Base-by-base conservation (phyloP, 2,113 vertebrate species). In the Pipra filicauda region DNA sequence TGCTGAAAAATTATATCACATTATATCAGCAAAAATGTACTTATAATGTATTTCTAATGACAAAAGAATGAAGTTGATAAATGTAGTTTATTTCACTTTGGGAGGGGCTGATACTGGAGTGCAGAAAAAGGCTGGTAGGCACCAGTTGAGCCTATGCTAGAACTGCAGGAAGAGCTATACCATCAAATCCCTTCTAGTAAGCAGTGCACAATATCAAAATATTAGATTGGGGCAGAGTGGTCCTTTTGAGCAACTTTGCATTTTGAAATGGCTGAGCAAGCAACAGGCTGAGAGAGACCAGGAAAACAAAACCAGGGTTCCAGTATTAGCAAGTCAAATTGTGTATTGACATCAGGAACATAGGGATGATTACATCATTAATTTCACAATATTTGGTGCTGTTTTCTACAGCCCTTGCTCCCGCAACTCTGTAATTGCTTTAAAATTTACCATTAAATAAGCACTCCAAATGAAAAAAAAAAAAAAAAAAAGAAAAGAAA, bases 241-340 rank as follows among this genome's bases (percentile, higher is more conserved):
- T 78, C 27, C 46, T 67, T 95, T 65, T 3, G 22, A 87, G n/a
- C 37, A 69, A 57, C 12, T 77, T 33, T 15, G 27, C 21, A 11
- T 51, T 72, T 75, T 75, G 59, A 92, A 85, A 58, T 43, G 64
- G 8, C 46, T 58, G 52, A 33, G 15, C 21, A 84, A 72, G n/a
- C 1, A 7, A 39, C 43, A 65, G 13, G 21, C 8, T 76, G 86
- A 62, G 78, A 85, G 75, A 54, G 26, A 35, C 5, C 55, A 43
- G 57, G 52, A 78, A 65, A 76, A 69, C 39, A 87, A 91, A 85
- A 30, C 7, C 31, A 51, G 31, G 21, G 12, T 67, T 88, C 51
- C 39, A 44, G 31, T 57, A 65, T 91, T 64, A 96, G 66, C 66
- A 85, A 94, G 84, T 82, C 70, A 85, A 96, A 85, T 62, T 33